A percentile compares a stretch with the other conserved stretches of the same genome.
Evolutionary conservation across 2,888 invertebrate species (phyloP).

Genomic region (Fragum fragum): DNA sequence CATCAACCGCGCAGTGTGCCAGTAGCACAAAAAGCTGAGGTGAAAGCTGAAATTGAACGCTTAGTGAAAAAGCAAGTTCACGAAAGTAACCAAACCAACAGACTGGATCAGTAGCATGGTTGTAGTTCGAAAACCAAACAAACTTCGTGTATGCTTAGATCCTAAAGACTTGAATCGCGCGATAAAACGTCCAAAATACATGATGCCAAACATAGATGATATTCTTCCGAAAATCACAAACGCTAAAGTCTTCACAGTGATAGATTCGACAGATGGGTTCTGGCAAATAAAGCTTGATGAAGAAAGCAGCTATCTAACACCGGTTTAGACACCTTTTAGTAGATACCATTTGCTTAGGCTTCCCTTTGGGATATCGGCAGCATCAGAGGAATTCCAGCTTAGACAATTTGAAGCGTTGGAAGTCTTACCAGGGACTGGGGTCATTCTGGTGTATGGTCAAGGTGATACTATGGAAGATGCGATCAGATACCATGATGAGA

Average conservation of each 20-base stretch:
- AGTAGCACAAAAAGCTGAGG: conserved; percentile 30
- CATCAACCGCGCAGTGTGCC: conserved; percentile 49
- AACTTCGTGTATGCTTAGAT: conserved; percentile 51
- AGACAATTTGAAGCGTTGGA: conserved; percentile 58
- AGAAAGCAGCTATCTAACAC: conserved; percentile 60
- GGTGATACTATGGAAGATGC: background rate
- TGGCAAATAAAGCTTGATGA: conserved; percentile 59
- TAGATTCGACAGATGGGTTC: conserved; percentile 61
- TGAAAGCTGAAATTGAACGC: conserved; percentile 51
- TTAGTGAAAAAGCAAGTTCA: conserved; percentile 32
- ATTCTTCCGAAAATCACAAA: conserved; percentile 36
- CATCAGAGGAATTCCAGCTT: conserved; percentile 65
- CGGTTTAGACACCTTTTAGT: conserved; percentile 67
- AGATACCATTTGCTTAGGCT: conserved; percentile 66
- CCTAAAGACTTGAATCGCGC: conserved; percentile 64
- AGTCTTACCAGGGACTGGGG: conserved; percentile 60
- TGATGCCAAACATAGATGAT: conserved; percentile 65
- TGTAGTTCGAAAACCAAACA: conserved; percentile 35
- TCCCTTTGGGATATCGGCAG: conserved; percentile 66
- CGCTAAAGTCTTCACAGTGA: conserved; percentile 58
- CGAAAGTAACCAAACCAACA: conserved; percentile 36
- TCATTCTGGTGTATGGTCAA: conserved; percentile 44
- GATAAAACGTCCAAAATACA: conserved; percentile 55
- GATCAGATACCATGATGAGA: background rate
- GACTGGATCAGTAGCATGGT: conserved; percentile 60